Evolutionary conservation across 2,797 vertebrate genomes (phyloP), one percentile per base, ranked within the genome.

Genomic region (Oreochromis grahami): DNA sequence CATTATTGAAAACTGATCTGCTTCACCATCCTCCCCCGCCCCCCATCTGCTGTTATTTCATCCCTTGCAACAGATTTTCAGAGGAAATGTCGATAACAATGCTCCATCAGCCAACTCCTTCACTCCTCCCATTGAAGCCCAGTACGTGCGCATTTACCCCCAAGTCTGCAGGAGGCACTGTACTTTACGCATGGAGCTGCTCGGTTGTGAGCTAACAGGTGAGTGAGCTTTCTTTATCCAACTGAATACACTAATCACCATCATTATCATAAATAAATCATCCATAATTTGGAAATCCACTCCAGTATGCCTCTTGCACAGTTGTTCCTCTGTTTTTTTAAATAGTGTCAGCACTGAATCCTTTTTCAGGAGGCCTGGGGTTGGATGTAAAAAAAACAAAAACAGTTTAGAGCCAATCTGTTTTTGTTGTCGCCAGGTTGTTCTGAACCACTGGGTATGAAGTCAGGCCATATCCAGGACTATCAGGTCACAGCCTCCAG

Each of bases 101-200:
- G 98, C 98, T 17, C 98, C 98, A 0, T 99, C 98, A 2, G 98
- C 98, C 84, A 99, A 98, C 95, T 99, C 98, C 53, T 99, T 99
- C 94, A 99, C 98, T 1, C 98, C 98, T 4, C 98, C 98, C n/a
- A 97, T 99, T 72, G 97, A 99, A 94, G 97, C 98, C 3, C 98
- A 99, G 91, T 99, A 97, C 4, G 91, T 99, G 51, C 96, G 98
- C 77, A 97, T 99, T 87, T 99, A 99, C 94, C 98, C 98, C 6
- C 98, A 99, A 93, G 98, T 99, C 86, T 99, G 98, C 95, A 96
- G 98, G 93, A 97, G 98, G 86, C 98, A 99, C 91, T 99, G 98
- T 79, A 99, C 98, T 1, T 89, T 99, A 72, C 96, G 98, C 87
- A 98, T 99, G 98, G 98, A 99, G 91, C 97, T 99, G 38, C 97